Evolutionary conservation across 2,113 vertebrate species (phyloP), one percentile per base, ranked within the genome.

Genomic region (Ptyas mucosa): DNA sequence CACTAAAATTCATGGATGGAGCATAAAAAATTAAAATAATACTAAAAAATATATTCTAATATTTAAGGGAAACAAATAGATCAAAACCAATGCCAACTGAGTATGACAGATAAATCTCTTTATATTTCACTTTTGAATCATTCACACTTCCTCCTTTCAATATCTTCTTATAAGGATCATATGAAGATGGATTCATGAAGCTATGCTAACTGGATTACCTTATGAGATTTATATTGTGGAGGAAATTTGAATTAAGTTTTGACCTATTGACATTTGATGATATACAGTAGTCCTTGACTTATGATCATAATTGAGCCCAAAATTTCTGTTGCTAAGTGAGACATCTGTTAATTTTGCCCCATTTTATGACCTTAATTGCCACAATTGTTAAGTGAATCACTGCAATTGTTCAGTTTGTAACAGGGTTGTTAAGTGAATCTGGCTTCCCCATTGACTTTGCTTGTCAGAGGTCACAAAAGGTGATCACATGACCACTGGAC

Each of bases 41-140:
- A 64, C 8, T 18, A 39, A 88, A 95, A 92, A 93, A 90, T 75
- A 89, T 94, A 52, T 2, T 21, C 1, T 18, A 8, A 53, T 89
- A 12, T 49, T 39, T 94, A 95, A 88, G 88, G 64, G 85, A 92
- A 96, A 94, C 5, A 43, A 89, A 2, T 34, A 89, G 46, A 75
- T 69, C 49, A 75, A 52, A 53, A 81, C 24, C 15, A 89, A 89
- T 75, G 12, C 21, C 9, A 29, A n/a, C 21, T 46, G 49, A 11
- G 8, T 75, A 7, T 75, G 46, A 89, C 24, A 46, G 69, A 54
- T 39, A 51, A n/a, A 87, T 69, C 10, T 43, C 21, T 21, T 53
- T 21, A 51, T 21, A 7, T 51, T 23, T 43, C 6, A 52, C 5
- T 57, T 14, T 34, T 46, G 54, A 57, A 54, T 6, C n/a, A 52